Base-by-base conservation (phyloP, 2,888 invertebrate species). In the Brachypterus glaber region DNA sequence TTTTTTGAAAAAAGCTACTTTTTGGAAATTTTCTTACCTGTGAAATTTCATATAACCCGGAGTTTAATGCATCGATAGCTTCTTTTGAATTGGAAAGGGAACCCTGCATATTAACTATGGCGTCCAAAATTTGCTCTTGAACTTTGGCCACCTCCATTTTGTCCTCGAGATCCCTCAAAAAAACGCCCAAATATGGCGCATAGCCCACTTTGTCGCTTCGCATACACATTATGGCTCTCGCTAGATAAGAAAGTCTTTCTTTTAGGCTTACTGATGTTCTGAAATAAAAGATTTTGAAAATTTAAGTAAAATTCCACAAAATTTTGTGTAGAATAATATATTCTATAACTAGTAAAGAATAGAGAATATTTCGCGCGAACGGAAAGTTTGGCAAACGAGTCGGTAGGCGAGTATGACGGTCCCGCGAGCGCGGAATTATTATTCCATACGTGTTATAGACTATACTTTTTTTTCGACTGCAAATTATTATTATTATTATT, bases 151-250 rank as follows among this genome's bases (percentile, higher is more conserved):
- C 90, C 69, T 95, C 93, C 59, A 84, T 79, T 64, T 89, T 90
- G 66, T 96, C 96, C 65, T 93, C 91, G 34, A 95, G 67, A 55
- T 92, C 88, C 49, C 88, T 82, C 39, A 92, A 69, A 56, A 90
- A 79, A 40, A 88, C 82, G 1, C 81, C 88, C 56, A 77, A 73
- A 54, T 72, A 74, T 30, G 78, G 78, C 7, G 83, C 77, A 47
- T 78, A 79, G 2, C 81, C 84, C 13, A 79, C 74, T 51, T 75
- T 78, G 51, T 86, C 87, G 52, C 92, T 91, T 40, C 95, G 79
- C 76, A 95, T 87, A 64, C 95, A 95, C 72, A 96, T 87, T 44
- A 95, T 86, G 24, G 96, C 93, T 50, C 92, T 76, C 0, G 92
- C 89, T 55, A 98, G 69, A 70, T 95, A 93, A 53, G 88, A 82